phyloP scores from a whole-genome alignment of 2,113 vertebrate species.

The Aspiorhynchus laticeps region DNA sequence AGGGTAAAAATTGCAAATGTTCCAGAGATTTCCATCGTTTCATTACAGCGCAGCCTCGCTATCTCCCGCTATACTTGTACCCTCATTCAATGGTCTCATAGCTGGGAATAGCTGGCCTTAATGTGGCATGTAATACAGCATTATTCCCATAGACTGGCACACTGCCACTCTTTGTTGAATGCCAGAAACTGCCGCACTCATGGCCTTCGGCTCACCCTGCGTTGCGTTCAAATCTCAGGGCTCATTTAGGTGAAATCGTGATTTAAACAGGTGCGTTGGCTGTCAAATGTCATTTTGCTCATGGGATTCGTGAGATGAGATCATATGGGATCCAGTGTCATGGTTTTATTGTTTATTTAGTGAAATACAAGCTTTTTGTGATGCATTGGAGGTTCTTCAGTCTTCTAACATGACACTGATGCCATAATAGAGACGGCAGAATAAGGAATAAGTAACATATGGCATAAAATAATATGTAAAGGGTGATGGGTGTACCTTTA shows the following conservation, averaged over 20 bases:
- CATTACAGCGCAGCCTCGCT: slow-evolving; percentile 28
- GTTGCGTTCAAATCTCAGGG: neutral
- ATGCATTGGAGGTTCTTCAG: neutral
- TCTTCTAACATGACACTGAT: neutral
- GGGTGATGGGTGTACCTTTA: neutral
- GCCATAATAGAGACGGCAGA: neutral
- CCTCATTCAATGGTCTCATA: slow-evolving; percentile 45
- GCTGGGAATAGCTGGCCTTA: slow-evolving; percentile 52
- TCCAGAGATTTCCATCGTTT: slow-evolving; percentile 55
- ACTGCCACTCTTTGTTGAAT: slow-evolving; percentile 15
- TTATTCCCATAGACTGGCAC: slow-evolving; percentile 40
- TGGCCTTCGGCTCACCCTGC: slow-evolving; percentile 30
- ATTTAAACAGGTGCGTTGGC: slow-evolving; percentile 25
- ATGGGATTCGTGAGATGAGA: neutral
- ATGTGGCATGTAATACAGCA: slow-evolving; percentile 44
- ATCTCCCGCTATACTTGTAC: slow-evolving; percentile 25
- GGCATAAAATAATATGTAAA: neutral
- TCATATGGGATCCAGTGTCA: neutral
- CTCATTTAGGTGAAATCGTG: slow-evolving; percentile 22
- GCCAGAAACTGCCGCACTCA: neutral
- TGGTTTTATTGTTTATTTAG: neutral
- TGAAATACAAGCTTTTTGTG: slow-evolving; percentile 23
- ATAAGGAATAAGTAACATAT: neutral
- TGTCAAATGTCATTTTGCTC: slow-evolving; percentile 24
- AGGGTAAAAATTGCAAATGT: slow-evolving; percentile 31